Evolutionary conservation across 2,113 vertebrate genomes (phyloP).

Genomic region (Ailuropoda melanoleuca): DNA sequence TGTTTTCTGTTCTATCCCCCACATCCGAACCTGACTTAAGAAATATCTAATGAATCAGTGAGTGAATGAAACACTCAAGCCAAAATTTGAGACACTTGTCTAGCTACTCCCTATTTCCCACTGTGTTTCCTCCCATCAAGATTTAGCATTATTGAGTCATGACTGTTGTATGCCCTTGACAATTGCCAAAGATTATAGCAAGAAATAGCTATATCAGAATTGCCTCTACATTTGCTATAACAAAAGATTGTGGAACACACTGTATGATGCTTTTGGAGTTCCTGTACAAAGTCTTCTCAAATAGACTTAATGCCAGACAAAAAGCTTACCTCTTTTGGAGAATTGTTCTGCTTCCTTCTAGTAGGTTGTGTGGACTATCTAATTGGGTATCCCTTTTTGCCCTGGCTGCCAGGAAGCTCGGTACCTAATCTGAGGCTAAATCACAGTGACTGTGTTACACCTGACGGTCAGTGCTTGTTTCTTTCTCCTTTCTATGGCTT

Average conservation of each 20-base stretch:
- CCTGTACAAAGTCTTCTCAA: neutral
- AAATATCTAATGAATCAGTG: neutral
- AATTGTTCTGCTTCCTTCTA: neutral
- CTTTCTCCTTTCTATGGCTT: slow-evolving; percentile 37
- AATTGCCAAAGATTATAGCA: neutral
- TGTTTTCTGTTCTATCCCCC: neutral
- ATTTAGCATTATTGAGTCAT: neutral
- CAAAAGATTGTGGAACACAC: neutral
- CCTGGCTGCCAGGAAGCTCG: slow-evolving; percentile 69
- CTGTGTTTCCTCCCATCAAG: neutral
- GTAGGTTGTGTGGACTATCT: neutral
- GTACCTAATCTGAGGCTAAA: neutral
- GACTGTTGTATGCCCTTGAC: neutral
- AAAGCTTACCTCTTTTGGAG: neutral
- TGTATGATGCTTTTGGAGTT: neutral
- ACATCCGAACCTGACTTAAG: neutral
- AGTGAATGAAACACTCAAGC: neutral
- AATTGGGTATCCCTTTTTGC: slow-evolving; percentile 10
- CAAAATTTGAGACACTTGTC: neutral
- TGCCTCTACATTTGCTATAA: neutral
- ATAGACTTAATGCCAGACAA: neutral
- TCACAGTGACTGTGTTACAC: neutral
- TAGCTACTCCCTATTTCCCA: neutral
- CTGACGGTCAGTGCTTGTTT: neutral
- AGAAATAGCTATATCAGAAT: neutral